Conservation (phyloP, 2,113 vertebrate genomes). For the Toxostoma redivivum region DNA sequence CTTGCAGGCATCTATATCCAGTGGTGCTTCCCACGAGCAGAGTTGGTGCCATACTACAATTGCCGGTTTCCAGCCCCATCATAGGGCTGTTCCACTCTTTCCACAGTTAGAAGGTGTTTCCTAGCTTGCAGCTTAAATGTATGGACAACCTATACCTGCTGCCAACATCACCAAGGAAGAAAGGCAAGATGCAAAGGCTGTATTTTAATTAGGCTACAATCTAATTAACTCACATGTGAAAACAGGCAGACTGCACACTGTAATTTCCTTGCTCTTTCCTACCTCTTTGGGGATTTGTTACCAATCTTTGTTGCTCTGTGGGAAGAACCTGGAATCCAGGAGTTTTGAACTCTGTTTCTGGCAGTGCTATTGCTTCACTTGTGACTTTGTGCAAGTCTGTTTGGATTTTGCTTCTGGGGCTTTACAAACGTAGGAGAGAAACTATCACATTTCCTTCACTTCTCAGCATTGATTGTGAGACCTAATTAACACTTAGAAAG, state of each 20-base stretch:
- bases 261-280: neutral
- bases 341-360: neutral
- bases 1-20: neutral
- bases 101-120: neutral
- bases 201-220: conserved; percentile 10
- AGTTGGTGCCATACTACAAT: neutral
- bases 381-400: neutral
- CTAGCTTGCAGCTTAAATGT: neutral
- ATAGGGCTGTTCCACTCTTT: neutral
- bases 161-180: neutral
- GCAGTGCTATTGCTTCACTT: neutral
- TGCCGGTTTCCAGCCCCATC: neutral
- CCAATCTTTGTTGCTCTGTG: neutral
- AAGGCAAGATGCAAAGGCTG: neutral
- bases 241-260: neutral
- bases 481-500: neutral
- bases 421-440: neutral
- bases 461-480: neutral
- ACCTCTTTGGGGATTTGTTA: neutral
- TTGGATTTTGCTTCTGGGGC: neutral
- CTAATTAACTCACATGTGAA: neutral
- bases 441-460: neutral
- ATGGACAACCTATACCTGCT: neutral
- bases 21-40: neutral
- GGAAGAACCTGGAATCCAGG: neutral